These are phyloP conservation scores for Aradophagus sp. DNA, from an alignment of 1,140 invertebrate genomes.

Conservation along the genomic window DNA sequence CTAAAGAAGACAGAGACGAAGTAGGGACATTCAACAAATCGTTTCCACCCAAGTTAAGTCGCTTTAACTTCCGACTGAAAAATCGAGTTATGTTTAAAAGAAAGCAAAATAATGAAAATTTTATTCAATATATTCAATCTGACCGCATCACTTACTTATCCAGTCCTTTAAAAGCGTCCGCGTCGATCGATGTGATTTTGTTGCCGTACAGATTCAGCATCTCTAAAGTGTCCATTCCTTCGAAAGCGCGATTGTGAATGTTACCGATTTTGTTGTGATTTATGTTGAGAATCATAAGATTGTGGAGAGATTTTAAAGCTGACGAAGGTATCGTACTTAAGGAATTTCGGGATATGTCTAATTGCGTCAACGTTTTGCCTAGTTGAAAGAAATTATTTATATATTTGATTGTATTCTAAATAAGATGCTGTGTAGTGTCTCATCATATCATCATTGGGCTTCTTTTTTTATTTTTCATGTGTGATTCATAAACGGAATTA, in stretches of 20 bases:
- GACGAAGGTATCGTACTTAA: slow-evolving; percentile 84
- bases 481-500: too few species aligned
- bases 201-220: slow-evolving; percentile 93
- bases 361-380: slow-evolving; percentile 88
- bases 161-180: slow-evolving; percentile 87
- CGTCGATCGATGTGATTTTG: slow-evolving; percentile 84
- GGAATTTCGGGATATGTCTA: slow-evolving; percentile 88
- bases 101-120: slow-evolving; percentile 2
- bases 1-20: slow-evolving; percentile 82
- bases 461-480: too few species aligned
- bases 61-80: slow-evolving; percentile 83
- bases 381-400: neutral
- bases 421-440: too few species aligned
- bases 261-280: slow-evolving; percentile 90
- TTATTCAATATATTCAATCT: neutral
- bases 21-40: slow-evolving; percentile 84
- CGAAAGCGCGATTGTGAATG: slow-evolving; percentile 86
- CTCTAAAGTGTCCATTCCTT: slow-evolving; percentile 88
- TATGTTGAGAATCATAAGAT: slow-evolving; percentile 89
- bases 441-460: too few species aligned
- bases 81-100: slow-evolving; percentile 4
- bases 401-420: too few species aligned
- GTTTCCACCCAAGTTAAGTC: slow-evolving; percentile 90
- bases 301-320: slow-evolving; percentile 85
- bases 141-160: slow-evolving; percentile 81